A percentile compares a stretch with the other conserved stretches of the same genome.
phyloP scores from a whole-genome alignment of 2,113 vertebrate genomes.

The Pseudorasbora parva region DNA sequence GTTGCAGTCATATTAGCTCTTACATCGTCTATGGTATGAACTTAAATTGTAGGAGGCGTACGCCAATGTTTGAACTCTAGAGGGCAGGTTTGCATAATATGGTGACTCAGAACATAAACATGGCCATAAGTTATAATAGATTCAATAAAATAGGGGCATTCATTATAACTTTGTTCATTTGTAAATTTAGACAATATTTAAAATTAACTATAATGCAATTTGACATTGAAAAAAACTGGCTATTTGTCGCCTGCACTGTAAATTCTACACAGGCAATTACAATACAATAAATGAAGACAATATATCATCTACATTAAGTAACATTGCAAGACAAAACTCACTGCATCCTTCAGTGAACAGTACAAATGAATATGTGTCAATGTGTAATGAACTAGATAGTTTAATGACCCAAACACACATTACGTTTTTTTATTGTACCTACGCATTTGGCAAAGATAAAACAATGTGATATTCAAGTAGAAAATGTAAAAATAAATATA shows the following conservation, averaged over 20 bases:
- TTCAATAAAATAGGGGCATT: background rate
- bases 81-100: conserved; percentile 41
- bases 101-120: background rate
- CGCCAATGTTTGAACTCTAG: conserved; percentile 19
- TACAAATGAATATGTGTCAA: background rate
- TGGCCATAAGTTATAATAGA: background rate
- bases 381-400: background rate
- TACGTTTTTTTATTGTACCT: background rate
- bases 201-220: background rate
- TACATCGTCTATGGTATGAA: background rate
- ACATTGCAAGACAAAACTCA: conserved; percentile 5
- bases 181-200: background rate
- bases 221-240: too few relatives aligned
- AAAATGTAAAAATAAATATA: background rate
- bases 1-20: background rate
- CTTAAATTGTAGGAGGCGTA: background rate
- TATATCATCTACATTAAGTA: conserved; percentile 1
- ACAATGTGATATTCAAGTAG: background rate
- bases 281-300: background rate
- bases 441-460: conserved; percentile 3
- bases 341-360: background rate
- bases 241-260: conserved; percentile 6
- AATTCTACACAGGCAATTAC: background rate
- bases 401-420: background rate
- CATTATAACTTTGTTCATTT: conserved; percentile 7